phyloP scores from a whole-genome alignment of 1,140 invertebrate species.

The Drosophila navojoa region DNA sequence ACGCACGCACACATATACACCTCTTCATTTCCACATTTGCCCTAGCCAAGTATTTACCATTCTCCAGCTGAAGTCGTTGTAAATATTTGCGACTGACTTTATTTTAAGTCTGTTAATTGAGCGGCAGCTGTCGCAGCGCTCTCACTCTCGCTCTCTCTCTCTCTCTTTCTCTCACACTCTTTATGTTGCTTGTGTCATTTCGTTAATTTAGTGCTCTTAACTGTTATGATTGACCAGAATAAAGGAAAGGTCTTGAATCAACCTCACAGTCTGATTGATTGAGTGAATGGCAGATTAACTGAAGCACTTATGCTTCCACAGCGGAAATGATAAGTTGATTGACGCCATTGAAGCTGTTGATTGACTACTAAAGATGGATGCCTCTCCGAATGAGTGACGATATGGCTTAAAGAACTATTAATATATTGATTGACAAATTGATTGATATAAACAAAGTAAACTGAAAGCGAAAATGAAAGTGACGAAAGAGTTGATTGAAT shows the following conservation, averaged over 20 bases:
- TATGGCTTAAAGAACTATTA: too few species aligned
- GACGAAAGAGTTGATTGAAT: too few species aligned
- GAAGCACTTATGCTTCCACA: too few species aligned
- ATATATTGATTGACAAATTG: too few species aligned
- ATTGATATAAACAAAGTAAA: too few species aligned
- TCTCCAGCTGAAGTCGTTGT: conserved; percentile 40
- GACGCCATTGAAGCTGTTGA: too few species aligned
- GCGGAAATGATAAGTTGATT: too few species aligned
- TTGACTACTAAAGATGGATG: too few species aligned
- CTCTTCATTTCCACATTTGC: not conserved
- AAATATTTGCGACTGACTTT: conserved; percentile 69
- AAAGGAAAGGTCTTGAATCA: not conserved
- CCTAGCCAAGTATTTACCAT: conserved; percentile 12
- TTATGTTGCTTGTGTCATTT: not conserved
- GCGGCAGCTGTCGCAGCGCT: conserved; percentile 33
- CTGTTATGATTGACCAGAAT: conserved; percentile 8
- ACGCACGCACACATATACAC: not conserved
- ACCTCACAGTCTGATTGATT: not conserved
- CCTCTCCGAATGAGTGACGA: too few species aligned
- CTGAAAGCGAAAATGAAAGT: too few species aligned
- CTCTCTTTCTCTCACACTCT: not conserved
- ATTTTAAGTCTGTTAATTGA: conserved; percentile 72
- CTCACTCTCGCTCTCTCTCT: not conserved
- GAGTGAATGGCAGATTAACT: too few species aligned
- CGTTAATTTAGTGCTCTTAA: not conserved